Conservation (phyloP, 2,888 invertebrate species). For the Erebia palarica region DNA sequence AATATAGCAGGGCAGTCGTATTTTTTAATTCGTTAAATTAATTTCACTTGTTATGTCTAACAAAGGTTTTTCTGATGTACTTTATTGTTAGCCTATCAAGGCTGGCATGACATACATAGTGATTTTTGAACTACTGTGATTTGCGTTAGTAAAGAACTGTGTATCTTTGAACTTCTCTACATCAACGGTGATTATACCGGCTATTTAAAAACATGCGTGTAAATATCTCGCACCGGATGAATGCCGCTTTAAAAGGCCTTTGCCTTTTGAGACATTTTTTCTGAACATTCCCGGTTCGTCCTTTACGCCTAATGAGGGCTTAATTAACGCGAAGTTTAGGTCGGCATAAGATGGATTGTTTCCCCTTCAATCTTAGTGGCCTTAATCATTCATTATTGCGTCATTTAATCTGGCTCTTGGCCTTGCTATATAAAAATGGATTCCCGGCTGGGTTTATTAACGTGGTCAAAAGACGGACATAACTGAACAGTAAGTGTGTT, state of each 20-base stretch:
- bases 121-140: background rate
- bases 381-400: background rate
- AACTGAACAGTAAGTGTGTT: background rate
- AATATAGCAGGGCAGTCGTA: no score
- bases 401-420: background rate
- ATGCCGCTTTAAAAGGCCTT: slow-evolving; percentile 31
- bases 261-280: slow-evolving; percentile 27
- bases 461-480: no score
- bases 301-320: slow-evolving; percentile 30
- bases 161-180: background rate
- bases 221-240: slow-evolving; percentile 31
- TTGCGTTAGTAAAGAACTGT: background rate
- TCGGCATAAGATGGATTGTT: slow-evolving; percentile 12
- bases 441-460: background rate
- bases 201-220: slow-evolving; percentile 29
- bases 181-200: background rate
- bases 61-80: no score
- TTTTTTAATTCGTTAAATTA: no score
- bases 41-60: no score
- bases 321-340: slow-evolving; percentile 15
- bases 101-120: no score
- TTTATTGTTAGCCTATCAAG: no score
- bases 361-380: background rate
- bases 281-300: slow-evolving; percentile 26
- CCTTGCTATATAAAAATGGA: background rate